phyloP scores from a whole-genome alignment of 1,140 invertebrate species.

The Drosophila asahinai region DNA sequence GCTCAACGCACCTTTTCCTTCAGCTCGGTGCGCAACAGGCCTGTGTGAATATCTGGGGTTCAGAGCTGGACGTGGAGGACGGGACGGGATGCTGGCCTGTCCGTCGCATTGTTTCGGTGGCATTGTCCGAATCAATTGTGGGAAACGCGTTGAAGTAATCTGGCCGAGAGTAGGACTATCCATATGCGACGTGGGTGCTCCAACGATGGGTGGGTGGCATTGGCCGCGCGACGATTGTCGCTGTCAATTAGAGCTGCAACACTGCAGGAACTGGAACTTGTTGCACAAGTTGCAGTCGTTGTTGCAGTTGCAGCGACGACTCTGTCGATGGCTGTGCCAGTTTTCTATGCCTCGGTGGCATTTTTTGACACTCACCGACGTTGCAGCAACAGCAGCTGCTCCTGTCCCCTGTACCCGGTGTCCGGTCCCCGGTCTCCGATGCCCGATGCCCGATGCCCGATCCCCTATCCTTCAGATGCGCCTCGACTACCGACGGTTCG shows the following conservation, averaged over 20 bases:
- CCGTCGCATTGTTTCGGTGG: slow-evolving; percentile 52
- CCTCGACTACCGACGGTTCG: slow-evolving; percentile 18
- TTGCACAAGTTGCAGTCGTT: slow-evolving; percentile 67
- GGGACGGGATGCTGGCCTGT: slow-evolving; percentile 5
- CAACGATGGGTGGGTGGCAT: slow-evolving; percentile 66
- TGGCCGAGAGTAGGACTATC: slow-evolving; percentile 7
- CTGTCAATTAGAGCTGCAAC: slow-evolving; percentile 75
- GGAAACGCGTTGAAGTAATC: slow-evolving; percentile 77
- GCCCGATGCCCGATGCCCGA: background rate
- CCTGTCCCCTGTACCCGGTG: slow-evolving; percentile 1
- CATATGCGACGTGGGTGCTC: slow-evolving; percentile 21
- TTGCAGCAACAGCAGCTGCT: slow-evolving; percentile 23
- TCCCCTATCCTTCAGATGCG: slow-evolving; percentile 18
- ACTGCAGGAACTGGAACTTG: slow-evolving; percentile 74
- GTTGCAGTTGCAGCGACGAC: slow-evolving; percentile 46
- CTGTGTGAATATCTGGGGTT: slow-evolving; percentile 1
- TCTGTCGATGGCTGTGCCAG: slow-evolving; percentile 59
- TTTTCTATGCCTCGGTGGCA: slow-evolving; percentile 61
- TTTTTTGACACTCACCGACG: slow-evolving; percentile 52
- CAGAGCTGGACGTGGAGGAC: background rate
- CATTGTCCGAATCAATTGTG: slow-evolving; percentile 82
- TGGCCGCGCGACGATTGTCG: slow-evolving; percentile 72
- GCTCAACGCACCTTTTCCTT: slow-evolving; percentile 61
- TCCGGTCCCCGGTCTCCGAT: background rate
- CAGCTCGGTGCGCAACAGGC: slow-evolving; percentile 32